Conservation (phyloP, 2,888 invertebrate species). For the Galeruca laticollis region DNA sequence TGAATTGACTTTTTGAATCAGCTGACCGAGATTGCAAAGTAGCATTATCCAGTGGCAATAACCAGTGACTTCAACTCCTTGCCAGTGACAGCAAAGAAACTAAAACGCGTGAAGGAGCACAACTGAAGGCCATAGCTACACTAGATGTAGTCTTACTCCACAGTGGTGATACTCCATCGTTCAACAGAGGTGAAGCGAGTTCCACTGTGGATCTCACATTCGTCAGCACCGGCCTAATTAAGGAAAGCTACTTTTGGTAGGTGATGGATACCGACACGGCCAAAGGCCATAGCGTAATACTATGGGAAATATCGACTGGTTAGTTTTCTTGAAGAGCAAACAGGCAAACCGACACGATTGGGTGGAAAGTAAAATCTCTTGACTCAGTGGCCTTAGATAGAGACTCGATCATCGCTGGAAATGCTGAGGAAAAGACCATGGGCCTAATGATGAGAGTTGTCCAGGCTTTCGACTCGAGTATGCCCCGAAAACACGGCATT, state of each 20-base stretch:
- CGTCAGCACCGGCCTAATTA: background rate
- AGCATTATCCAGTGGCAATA: background rate
- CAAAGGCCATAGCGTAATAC: conserved; percentile 16
- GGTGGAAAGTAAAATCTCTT: background rate
- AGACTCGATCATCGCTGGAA: background rate
- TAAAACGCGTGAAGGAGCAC: background rate
- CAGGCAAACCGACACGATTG: conserved; percentile 15
- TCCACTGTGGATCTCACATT: too few relatives aligned
- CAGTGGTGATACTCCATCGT: too few relatives aligned
- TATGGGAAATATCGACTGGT: conserved; percentile 16
- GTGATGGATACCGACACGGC: too few relatives aligned
- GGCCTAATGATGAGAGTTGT: conserved; percentile 9
- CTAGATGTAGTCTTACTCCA: background rate
- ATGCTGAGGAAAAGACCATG: background rate
- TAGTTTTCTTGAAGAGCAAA: background rate
- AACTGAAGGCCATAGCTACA: background rate
- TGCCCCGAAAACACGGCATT: background rate
- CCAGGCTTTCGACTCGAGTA: conserved; percentile 6
- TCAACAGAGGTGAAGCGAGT: background rate
- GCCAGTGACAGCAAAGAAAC: background rate
- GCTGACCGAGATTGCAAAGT: background rate
- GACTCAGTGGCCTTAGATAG: background rate
- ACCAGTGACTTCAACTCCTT: background rate
- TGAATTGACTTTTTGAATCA: too few relatives aligned
- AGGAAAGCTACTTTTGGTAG: background rate